A percentile compares a stretch with the other conserved stretches of the same genome.
Conservation (phyloP, 2,888 invertebrate genomes). For the Glaucopsyche alexis region DNA sequence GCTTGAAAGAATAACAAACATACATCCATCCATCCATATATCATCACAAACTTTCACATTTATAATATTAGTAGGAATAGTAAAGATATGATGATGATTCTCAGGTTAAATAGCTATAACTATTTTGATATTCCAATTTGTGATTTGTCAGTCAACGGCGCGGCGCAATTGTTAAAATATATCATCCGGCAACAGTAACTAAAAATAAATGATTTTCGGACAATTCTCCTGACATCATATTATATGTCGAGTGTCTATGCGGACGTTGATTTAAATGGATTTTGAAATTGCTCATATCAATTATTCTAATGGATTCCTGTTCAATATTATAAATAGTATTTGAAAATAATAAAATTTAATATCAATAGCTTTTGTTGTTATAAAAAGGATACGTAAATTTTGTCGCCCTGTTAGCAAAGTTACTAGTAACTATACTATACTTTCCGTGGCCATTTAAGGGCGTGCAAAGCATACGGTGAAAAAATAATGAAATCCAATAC, state of each 20-base stretch:
- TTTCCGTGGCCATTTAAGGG: too few relatives aligned
- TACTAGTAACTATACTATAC: too few relatives aligned
- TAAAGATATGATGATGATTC: neutral
- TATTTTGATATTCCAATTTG: neutral
- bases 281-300: constrained; percentile 9
- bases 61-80: too few relatives aligned
- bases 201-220: constrained; percentile 1
- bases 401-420: too few relatives aligned
- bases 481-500: too few relatives aligned
- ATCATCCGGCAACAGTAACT: neutral
- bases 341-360: neutral
- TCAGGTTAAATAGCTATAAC: neutral
- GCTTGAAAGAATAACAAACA: too few relatives aligned
- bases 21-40: too few relatives aligned
- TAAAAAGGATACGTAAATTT: too few relatives aligned
- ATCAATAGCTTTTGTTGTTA: too few relatives aligned
- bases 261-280: neutral
- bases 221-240: neutral
- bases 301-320: neutral
- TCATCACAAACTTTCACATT: too few relatives aligned
- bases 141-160: neutral
- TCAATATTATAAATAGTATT: neutral
- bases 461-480: too few relatives aligned
- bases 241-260: neutral
- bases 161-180: neutral